Evolutionary conservation across 2,113 vertebrate species (phyloP).

Genomic region (Anseranas semipalmata): DNA sequence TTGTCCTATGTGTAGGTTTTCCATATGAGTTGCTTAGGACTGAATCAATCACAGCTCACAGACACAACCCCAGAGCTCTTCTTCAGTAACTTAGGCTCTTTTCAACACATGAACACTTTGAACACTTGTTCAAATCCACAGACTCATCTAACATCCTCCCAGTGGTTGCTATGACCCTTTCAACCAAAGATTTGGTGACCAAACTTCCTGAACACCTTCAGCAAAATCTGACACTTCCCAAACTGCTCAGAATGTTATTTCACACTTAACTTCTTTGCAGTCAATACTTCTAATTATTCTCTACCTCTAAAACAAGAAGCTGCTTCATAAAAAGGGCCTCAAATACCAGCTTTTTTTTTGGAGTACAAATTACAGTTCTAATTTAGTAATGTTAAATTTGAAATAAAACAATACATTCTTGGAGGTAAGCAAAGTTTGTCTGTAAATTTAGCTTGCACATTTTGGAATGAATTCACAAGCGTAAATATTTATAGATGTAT

Average conservation of each 20-base stretch:
- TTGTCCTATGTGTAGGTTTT: not conserved
- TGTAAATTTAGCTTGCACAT: not conserved
- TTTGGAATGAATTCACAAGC: not conserved
- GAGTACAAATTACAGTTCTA: not conserved
- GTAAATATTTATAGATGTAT: slow-evolving; percentile 4
- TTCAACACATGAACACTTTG: not conserved
- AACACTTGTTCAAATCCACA: not conserved
- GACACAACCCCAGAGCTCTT: not conserved
- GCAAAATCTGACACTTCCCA: not conserved
- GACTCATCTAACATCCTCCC: not conserved
- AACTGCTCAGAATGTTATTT: not conserved
- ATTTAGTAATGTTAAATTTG: not conserved
- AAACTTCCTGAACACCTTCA: not conserved
- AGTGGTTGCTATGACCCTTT: not conserved
- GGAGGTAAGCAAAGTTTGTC: not conserved
- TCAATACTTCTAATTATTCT: not conserved
- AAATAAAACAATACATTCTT: slow-evolving; percentile 7
- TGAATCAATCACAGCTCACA: not conserved
- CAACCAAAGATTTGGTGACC: not conserved
- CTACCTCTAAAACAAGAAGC: not conserved
- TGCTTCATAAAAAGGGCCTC: not conserved
- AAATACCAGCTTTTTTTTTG: not conserved
- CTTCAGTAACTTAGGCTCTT: not conserved
- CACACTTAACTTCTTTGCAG: not conserved
- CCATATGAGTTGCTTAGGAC: not conserved